These are phyloP conservation scores for Dasysyrphus tricinctus DNA, from an alignment of 2,888 invertebrate species.

Conservation along the genomic window DNA sequence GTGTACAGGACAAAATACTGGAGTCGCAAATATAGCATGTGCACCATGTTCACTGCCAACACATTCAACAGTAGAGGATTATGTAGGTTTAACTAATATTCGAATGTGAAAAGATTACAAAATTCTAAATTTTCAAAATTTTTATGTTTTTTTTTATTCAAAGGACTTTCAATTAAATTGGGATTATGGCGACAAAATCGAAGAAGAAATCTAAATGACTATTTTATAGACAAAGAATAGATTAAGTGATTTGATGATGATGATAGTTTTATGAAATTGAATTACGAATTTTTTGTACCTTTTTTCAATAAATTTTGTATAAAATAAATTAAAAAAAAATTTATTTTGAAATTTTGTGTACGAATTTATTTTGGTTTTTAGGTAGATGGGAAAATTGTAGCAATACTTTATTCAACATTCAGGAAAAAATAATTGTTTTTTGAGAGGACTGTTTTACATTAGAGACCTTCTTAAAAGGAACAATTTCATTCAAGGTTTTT, in stretches of 20 bases:
- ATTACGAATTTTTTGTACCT: conserved; percentile 62
- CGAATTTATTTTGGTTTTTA: neutral
- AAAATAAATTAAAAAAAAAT: neutral
- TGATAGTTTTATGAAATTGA: conserved; percentile 25
- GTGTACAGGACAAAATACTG: conserved; percentile 87
- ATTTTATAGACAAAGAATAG: neutral
- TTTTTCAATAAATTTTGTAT: conserved; percentile 54
- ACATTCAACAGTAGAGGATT: conserved; percentile 79
- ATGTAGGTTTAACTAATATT: conserved; percentile 78
- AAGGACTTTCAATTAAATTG: conserved; percentile 81
- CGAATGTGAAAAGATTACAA: neutral
- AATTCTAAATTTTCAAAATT: conserved; percentile 5
- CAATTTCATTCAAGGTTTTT: no score
- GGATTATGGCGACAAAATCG: conserved; percentile 80
- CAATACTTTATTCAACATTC: no score
- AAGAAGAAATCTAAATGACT: conserved; percentile 76
- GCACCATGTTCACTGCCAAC: conserved; percentile 84
- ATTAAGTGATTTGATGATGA: neutral
- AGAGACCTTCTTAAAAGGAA: no score
- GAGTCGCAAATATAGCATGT: conserved; percentile 88
- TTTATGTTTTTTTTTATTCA: conserved; percentile 32
- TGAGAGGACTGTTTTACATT: no score
- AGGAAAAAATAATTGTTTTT: no score
- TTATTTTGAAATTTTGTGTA: neutral
- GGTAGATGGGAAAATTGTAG: no score